A percentile compares a stretch with the other conserved stretches of the same genome.
Evolutionary conservation across 1,140 invertebrate genomes (phyloP).

Genomic region (Wiebesia pumilae): DNA sequence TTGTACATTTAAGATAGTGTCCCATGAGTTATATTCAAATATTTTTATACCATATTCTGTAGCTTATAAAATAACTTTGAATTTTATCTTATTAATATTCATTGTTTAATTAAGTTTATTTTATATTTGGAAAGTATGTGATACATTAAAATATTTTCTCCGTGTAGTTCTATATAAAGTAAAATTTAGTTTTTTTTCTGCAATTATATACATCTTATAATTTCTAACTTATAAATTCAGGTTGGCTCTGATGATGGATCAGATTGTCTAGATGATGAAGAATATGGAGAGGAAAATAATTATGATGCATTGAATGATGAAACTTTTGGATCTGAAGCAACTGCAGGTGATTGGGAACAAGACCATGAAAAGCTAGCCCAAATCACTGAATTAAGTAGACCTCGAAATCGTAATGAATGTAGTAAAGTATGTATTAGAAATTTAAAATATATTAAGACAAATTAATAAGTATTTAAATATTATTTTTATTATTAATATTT

Average conservation of each 20-base stretch:
- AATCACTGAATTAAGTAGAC: constrained; percentile 75
- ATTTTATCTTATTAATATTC: neutral
- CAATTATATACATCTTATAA: no score
- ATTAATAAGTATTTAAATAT: neutral
- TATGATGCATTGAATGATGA: constrained; percentile 94
- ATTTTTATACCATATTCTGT: neutral
- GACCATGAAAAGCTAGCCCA: constrained; percentile 82
- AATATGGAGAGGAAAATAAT: constrained; percentile 85
- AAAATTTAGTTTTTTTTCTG: no score
- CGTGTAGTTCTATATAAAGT: no score
- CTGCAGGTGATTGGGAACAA: constrained; percentile 83
- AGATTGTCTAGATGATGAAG: constrained; percentile 76
- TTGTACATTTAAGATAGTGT: neutral
- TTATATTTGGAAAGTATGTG: no score
- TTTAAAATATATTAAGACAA: neutral
- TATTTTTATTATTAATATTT: neutral
- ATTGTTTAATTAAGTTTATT: no score
- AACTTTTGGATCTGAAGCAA: constrained; percentile 86
- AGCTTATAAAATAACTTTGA: neutral
- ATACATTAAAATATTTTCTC: no score
- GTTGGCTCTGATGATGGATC: constrained; percentile 66
- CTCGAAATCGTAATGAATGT: constrained; percentile 63
- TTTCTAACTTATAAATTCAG: constrained; percentile 48
- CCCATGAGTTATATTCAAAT: neutral
- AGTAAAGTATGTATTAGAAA: constrained; percentile 56